Percentiles rank a stretch among this genome's conserved stretches.
These are phyloP conservation scores for Macrobrachium nipponense DNA, from an alignment of 1,140 invertebrate genomes.

Conservation along the genomic window DNA sequence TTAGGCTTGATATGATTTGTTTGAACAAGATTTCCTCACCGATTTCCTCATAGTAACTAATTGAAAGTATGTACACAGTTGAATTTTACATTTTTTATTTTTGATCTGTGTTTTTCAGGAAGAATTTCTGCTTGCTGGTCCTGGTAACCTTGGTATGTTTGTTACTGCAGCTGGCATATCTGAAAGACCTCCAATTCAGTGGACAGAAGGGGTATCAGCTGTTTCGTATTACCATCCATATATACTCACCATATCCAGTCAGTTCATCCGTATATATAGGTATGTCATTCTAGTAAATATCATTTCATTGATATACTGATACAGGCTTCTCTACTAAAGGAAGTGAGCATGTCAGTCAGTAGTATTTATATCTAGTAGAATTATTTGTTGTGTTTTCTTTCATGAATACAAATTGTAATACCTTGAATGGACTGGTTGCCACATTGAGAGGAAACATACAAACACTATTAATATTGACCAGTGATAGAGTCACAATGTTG, in stretches of 20 bases:
- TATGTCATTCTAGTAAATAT: slow-evolving; percentile 56
- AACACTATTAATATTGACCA: no score
- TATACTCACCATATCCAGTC: slow-evolving; percentile 70
- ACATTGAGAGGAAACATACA: no score
- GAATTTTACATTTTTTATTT: neutral
- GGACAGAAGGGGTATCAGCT: slow-evolving; percentile 69
- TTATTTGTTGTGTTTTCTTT: no score
- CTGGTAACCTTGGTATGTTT: slow-evolving; percentile 73
- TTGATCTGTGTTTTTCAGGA: slow-evolving; percentile 56
- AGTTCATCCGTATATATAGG: slow-evolving; percentile 72
- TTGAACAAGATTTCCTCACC: no score
- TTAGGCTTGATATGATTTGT: no score
- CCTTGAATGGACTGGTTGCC: no score
- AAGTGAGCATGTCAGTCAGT: neutral
- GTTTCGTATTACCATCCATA: slow-evolving; percentile 73
- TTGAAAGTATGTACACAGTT: neutral
- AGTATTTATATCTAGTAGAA: no score
- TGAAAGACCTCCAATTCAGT: slow-evolving; percentile 72
- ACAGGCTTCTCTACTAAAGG: neutral
- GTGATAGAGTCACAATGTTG: no score
- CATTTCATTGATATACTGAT: no score
- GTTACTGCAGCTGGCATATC: slow-evolving; percentile 72
- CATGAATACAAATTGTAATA: no score
- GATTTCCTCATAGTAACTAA: no score
- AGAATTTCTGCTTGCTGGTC: slow-evolving; percentile 68